A percentile compares a stretch with the other conserved stretches of the same genome.
These are phyloP conservation scores for Marcusenius ussheri DNA, from an alignment of 2,113 vertebrate species.

Conservation along the genomic window DNA sequence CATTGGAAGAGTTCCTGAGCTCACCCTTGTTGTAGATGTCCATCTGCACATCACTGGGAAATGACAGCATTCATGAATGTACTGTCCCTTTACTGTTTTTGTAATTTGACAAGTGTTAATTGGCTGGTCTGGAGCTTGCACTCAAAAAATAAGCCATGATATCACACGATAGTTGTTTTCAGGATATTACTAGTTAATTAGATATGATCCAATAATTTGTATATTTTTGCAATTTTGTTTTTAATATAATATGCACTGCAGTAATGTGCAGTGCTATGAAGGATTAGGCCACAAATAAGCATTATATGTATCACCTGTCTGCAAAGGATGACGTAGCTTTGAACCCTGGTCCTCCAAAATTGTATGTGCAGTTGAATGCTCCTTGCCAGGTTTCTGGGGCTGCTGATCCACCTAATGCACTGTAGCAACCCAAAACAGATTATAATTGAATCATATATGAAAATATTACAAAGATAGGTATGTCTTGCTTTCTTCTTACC, in stretches of 20 bases:
- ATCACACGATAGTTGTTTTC: neutral
- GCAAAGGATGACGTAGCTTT: constrained; percentile 34
- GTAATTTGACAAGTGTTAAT: neutral
- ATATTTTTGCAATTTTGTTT: neutral
- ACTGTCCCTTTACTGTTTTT: neutral
- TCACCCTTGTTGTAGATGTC: constrained; percentile 58
- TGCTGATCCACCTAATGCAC: constrained; percentile 51
- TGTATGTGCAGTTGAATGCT: constrained; percentile 68
- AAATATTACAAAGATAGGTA: neutral
- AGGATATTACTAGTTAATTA: neutral
- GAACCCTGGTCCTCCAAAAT: constrained; percentile 72
- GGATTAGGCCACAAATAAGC: neutral
- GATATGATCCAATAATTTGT: neutral
- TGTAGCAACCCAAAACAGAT: constrained; percentile 35
- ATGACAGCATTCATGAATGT: neutral
- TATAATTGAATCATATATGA: neutral
- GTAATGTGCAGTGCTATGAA: neutral
- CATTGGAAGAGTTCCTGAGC: constrained; percentile 68
- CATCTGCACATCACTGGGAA: constrained; percentile 67
- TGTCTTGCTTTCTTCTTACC: neutral
- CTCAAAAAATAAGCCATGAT: neutral
- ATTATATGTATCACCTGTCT: constrained; percentile 42
- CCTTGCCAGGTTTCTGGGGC: constrained; percentile 63
- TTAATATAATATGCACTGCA: neutral
- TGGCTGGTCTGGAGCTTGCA: neutral